phyloP scores from a whole-genome alignment of 2,113 vertebrate genomes.

The Oreochromis aureus region DNA sequence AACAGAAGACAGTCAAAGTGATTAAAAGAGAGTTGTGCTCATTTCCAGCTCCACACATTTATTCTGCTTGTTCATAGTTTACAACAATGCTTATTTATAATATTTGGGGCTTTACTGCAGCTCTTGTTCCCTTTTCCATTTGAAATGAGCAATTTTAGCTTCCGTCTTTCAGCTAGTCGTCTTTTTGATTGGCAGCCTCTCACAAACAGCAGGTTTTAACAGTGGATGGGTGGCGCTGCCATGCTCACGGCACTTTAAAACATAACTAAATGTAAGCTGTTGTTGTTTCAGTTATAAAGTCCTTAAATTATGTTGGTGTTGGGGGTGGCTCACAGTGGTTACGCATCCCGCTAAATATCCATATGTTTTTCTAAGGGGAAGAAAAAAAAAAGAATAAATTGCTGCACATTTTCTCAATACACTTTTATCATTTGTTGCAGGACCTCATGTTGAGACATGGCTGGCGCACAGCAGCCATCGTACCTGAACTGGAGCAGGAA shows the following conservation, averaged over 20 bases:
- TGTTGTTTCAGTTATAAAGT: neutral
- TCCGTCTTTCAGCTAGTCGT: fast-evolving
- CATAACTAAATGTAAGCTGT: neutral
- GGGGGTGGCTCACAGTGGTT: neutral
- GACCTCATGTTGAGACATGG: conserved; percentile 82
- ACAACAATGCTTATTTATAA: neutral
- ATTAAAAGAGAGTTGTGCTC: neutral
- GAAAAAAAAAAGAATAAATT: neutral
- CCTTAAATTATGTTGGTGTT: neutral
- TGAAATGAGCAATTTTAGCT: neutral
- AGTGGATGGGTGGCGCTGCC: neutral
- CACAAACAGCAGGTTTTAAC: neutral
- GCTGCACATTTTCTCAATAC: neutral
- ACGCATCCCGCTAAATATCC: neutral
- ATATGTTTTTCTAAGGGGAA: neutral
- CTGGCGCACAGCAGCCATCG: conserved; percentile 81
- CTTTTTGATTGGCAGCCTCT: neutral
- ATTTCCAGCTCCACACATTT: neutral
- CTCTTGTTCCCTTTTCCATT: neutral
- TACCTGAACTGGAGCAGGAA: conserved; percentile 79
- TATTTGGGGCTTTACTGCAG: neutral
- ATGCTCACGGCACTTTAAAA: neutral
- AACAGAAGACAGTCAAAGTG: neutral
- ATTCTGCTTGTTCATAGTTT: neutral
- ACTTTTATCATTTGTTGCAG: conserved; percentile 31